phyloP scores from a whole-genome alignment of 2,888 invertebrate genomes.

The Drosophila anomelani region DNA sequence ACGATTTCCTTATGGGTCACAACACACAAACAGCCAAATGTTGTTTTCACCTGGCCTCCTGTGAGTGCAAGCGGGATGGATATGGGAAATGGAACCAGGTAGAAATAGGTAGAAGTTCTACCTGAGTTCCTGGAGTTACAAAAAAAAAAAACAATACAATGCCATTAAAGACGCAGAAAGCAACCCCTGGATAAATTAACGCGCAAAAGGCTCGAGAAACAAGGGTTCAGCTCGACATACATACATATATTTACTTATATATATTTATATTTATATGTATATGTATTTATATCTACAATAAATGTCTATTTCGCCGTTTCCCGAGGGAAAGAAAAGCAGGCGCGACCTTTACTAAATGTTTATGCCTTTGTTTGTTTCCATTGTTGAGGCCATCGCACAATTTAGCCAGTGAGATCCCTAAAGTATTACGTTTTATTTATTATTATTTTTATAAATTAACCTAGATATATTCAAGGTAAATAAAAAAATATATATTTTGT shows the following conservation, averaged over 20 bases:
- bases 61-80: constrained; percentile 10
- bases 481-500: not conserved
- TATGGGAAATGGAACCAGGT: constrained; percentile 53
- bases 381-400: constrained; percentile 17
- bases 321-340: constrained; percentile 48
- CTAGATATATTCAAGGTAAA: not conserved
- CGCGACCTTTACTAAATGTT: constrained; percentile 66
- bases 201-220: constrained; percentile 57
- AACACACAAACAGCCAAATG: not conserved
- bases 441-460: not conserved
- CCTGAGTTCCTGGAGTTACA: constrained; percentile 45
- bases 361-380: constrained; percentile 19
- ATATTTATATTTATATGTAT: not conserved
- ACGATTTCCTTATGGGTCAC: constrained; percentile 2
- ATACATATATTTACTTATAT: constrained; percentile 5
- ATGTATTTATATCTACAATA: constrained; percentile 4
- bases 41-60: constrained; percentile 7
- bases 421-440: constrained; percentile 1
- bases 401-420: not conserved
- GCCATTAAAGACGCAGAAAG: constrained; percentile 47
- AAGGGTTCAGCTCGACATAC: constrained; percentile 21
- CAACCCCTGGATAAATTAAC: constrained; percentile 74
- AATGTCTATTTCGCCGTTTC: constrained; percentile 22
- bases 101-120: constrained; percentile 48
- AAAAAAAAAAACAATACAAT: constrained; percentile 26